Conservation (phyloP, 2,888 invertebrate genomes). For the Geophilus truncorum region DNA sequence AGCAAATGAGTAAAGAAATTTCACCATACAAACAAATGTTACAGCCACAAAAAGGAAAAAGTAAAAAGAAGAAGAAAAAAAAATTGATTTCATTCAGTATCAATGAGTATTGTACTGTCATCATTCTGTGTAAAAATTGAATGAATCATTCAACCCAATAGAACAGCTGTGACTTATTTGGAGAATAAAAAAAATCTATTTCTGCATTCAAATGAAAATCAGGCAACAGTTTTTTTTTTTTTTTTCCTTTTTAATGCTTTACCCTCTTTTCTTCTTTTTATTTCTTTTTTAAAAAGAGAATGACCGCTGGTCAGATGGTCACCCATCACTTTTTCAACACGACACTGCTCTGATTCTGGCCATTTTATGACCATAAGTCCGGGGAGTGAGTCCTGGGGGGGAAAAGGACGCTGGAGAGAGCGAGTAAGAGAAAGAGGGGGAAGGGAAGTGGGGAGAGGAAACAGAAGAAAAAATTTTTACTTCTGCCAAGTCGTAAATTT, state of each 20-base stretch:
- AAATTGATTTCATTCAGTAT: background rate
- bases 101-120: background rate
- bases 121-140: background rate
- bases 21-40: background rate
- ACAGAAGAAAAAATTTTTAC: background rate
- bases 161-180: background rate
- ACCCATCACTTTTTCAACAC: constrained; percentile 8
- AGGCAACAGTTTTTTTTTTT: constrained; percentile 10
- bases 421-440: background rate
- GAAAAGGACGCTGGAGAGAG: background rate
- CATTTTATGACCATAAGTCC: constrained; percentile 12
- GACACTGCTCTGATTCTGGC: constrained; percentile 10
- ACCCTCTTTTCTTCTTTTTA: background rate
- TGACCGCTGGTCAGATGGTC: constrained; percentile 12
- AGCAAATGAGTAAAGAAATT: background rate
- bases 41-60: background rate
- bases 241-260: background rate
- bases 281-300: background rate
- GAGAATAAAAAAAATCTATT: background rate
- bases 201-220: background rate
- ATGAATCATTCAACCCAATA: background rate
- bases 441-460: background rate
- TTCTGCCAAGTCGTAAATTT: constrained; percentile 16
- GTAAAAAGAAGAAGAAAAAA: background rate
- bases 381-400: constrained; percentile 4